Evolutionary conservation across 2,113 vertebrate genomes (phyloP).

Genomic region (Dicrurus megarhynchus): DNA sequence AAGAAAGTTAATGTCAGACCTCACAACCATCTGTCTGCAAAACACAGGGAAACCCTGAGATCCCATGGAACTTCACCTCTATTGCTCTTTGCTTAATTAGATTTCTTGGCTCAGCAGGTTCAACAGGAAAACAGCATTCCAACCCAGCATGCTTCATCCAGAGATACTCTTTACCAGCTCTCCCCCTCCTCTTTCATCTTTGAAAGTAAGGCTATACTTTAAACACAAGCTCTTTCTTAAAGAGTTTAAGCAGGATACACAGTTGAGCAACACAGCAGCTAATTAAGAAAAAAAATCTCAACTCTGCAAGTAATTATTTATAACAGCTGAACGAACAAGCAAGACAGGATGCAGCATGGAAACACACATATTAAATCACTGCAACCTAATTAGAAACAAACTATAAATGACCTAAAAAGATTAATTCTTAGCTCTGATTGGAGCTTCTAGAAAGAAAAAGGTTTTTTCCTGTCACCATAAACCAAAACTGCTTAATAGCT

Average conservation of each 20-base stretch:
- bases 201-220: not conserved
- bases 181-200: not conserved
- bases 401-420: not conserved
- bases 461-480: not conserved
- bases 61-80: not conserved
- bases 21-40: not conserved
- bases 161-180: not conserved
- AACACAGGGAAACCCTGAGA: not conserved
- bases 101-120: not conserved
- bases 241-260: not conserved
- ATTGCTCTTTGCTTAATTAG: not conserved
- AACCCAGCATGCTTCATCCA: not conserved
- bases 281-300: constrained; percentile 14
- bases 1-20: not conserved
- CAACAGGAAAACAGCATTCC: not conserved
- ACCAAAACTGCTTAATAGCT: not conserved
- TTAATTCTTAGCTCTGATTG: not conserved
- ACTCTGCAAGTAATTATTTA: not conserved
- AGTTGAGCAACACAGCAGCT: not conserved
- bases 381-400: constrained; percentile 10
- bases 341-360: not conserved
- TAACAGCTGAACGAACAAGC: not conserved
- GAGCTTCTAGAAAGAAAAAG: constrained; percentile 17
- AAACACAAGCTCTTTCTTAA: not conserved
- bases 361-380: constrained; percentile 6